Evolutionary conservation across 2,888 invertebrate species (phyloP), one percentile per base, ranked within the genome.

Genomic region (Gortyna flavago): DNA sequence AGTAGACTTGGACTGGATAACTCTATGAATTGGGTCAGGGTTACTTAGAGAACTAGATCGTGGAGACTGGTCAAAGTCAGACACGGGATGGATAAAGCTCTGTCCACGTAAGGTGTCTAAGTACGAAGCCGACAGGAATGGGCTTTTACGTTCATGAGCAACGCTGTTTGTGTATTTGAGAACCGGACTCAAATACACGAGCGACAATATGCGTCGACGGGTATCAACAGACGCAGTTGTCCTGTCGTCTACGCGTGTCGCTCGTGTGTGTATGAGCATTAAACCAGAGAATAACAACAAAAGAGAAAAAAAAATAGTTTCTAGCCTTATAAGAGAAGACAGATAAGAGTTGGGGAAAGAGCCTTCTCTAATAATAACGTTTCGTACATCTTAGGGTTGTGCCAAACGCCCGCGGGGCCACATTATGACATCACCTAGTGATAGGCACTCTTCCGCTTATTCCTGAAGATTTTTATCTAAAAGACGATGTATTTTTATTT

Each of bases 371-470:
- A 35, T 62, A 62, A 35, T 35, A 62, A 18, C 2, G 62, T 80
- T 91, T 93, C 90, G 72, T 87, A 88, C 79, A 85, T 93, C 90
- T 25, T 5, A 25, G 90, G 73, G 65, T 85, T 87, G 88, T 89
- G 89, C 90, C 89, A 87, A 89, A 90, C 84, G 92, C 95, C 92
- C 87, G 86, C 82, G 91, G 94, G 92, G 85, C 62, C 79, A 88
- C 80, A 89, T 95, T 95, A 95, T 93, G 94, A 93, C 95, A 93
- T 95, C 94, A 94, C 91, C 90, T 89, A 91, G 90, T 93, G 94
- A 95, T 95, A 95, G 94, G 94, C 94, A 91, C 93, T 93, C 92
- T 92, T 86, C 88, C 87, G 90, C 65, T 75, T 85, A 75, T 87
- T 91, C 88, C 90, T 77, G 84, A 86, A 92, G 92, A 94, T 93